These are phyloP conservation scores for Mythimna loreyi DNA, from an alignment of 2,888 invertebrate species.

Conservation along the genomic window DNA sequence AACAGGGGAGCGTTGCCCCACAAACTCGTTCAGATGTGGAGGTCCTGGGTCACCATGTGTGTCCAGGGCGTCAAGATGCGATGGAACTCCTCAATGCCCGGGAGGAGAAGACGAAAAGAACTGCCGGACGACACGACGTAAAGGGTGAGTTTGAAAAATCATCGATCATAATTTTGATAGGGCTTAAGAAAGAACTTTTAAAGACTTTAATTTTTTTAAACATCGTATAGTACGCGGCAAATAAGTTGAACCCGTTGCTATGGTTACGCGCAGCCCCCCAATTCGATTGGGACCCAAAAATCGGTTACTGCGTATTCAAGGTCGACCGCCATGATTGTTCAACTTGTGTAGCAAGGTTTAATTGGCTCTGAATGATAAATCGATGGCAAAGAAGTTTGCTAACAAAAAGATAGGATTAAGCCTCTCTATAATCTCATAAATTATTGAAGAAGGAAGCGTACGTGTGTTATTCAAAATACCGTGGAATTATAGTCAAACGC, in stretches of 20 bases:
- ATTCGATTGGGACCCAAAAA: no score
- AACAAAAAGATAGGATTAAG: not conserved
- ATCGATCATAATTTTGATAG: not conserved
- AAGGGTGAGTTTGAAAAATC: constrained; percentile 79
- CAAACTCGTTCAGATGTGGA: constrained; percentile 93
- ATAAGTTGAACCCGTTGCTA: no score
- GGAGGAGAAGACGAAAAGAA: constrained; percentile 94
- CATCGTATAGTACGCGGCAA: no score
- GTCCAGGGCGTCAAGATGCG: constrained; percentile 95
- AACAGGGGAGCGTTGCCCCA: constrained; percentile 91
- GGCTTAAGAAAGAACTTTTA: no score
- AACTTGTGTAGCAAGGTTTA: no score
- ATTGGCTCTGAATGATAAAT: no score
- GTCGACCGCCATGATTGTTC: no score
- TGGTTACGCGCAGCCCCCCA: no score
- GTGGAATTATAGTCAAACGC: constrained; percentile 46
- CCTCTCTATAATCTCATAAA: constrained; percentile 5
- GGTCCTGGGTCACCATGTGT: constrained; percentile 93
- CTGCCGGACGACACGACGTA: constrained; percentile 91
- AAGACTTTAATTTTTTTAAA: no score
- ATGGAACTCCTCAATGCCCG: constrained; percentile 94
- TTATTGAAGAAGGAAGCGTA: not conserved
- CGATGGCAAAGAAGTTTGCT: not conserved
- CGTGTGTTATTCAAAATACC: constrained; percentile 33
- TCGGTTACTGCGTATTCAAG: no score